phyloP scores from a whole-genome alignment of 2,888 invertebrate genomes.

The Drosophila tanythrix region DNA sequence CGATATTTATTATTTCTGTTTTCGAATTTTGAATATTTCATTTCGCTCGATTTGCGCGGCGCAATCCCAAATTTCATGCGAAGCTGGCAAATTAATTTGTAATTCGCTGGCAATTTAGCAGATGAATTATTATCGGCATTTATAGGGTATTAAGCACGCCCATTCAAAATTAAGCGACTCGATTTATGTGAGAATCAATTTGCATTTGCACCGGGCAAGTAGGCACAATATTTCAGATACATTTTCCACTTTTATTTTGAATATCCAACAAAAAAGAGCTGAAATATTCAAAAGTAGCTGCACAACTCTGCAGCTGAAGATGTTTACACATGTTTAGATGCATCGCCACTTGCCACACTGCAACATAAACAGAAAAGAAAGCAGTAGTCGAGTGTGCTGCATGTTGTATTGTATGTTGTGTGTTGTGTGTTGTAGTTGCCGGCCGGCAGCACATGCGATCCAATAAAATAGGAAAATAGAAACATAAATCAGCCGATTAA shows the following conservation, averaged over 20 bases:
- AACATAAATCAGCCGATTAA: conserved; percentile 80
- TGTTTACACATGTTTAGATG: conserved; percentile 60
- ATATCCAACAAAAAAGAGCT: background rate
- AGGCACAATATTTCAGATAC: background rate
- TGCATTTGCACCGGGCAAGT: conserved; percentile 12
- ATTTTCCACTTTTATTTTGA: background rate
- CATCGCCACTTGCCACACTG: conserved; percentile 49
- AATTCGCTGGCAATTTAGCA: conserved; percentile 81
- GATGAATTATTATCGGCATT: conserved; percentile 31
- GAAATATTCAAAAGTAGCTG: conserved; percentile 5
- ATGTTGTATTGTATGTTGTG: background rate
- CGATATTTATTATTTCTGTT: conserved; percentile 82
- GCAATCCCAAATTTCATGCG: conserved; percentile 64
- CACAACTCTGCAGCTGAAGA: conserved; percentile 21
- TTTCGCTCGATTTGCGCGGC: conserved; percentile 64
- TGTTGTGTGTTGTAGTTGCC: conserved; percentile 27
- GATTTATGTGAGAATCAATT: conserved; percentile 74
- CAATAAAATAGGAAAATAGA: conserved; percentile 78
- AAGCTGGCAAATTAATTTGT: conserved; percentile 82
- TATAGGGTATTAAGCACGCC: conserved; percentile 27
- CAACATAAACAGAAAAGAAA: conserved; percentile 54
- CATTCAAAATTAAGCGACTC: conserved; percentile 43
- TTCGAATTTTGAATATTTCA: conserved; percentile 79
- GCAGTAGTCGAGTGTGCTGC: conserved; percentile 19
- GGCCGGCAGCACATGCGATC: conserved; percentile 47